Conservation (phyloP, 2,888 invertebrate species). For the Cinara cedri region DNA sequence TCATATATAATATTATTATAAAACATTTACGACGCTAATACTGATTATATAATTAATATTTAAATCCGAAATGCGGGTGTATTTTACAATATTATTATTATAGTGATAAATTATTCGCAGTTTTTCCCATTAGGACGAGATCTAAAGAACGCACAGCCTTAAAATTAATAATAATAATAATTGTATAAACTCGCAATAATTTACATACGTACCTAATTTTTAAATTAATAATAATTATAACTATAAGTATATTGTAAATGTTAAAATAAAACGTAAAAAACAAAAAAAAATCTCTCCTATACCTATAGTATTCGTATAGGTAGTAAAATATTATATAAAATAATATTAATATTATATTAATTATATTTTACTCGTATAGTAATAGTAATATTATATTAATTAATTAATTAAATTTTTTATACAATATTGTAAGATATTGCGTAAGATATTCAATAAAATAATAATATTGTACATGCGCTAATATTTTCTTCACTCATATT, state of each 20-base stretch:
- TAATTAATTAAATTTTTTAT: too few species aligned
- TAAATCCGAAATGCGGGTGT: slow-evolving; percentile 16
- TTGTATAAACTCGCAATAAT: background rate
- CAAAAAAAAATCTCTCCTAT: background rate
- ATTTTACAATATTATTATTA: slow-evolving; percentile 33
- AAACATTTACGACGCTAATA: slow-evolving; percentile 24
- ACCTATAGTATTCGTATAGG: too few species aligned
- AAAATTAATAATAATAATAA: slow-evolving; percentile 24
- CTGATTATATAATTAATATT: slow-evolving; percentile 20
- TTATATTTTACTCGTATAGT: too few species aligned
- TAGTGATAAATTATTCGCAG: slow-evolving; percentile 1
- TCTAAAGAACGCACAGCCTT: slow-evolving; percentile 55
- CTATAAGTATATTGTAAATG: background rate
- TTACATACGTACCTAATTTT: background rate
- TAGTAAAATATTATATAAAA: too few species aligned
- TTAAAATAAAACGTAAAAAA: too few species aligned
- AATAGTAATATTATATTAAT: too few species aligned
- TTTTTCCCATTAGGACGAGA: slow-evolving; percentile 46
- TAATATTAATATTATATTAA: too few species aligned
- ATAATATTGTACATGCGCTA: too few species aligned
- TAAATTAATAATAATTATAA: background rate
- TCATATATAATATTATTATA: slow-evolving; percentile 5
- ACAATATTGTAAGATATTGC: too few species aligned
- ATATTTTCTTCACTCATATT: too few species aligned
- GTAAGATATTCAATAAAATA: too few species aligned